A percentile compares a stretch with the other conserved stretches of the same genome.
Evolutionary conservation across 2,113 vertebrate genomes (phyloP).

Genomic region (Montifringilla adamsi): DNA sequence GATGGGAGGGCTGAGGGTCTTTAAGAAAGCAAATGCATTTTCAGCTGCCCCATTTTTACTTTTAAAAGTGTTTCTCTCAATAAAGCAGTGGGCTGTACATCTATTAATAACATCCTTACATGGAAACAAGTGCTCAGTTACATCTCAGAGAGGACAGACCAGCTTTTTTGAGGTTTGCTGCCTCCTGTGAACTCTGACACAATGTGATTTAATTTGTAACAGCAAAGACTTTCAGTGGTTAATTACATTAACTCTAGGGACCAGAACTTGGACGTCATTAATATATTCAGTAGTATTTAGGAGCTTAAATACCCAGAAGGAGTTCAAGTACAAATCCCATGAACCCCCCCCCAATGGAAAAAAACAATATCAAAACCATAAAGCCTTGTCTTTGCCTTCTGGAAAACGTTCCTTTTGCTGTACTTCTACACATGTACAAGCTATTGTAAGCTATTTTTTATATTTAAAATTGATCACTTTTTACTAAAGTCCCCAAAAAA

Average conservation of each 20-base stretch:
- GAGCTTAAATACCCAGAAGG: neutral
- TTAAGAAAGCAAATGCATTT: neutral
- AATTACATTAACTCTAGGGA: neutral
- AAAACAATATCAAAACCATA: rapidly evolving
- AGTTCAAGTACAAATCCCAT: neutral
- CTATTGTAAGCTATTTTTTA: neutral
- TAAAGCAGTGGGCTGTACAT: neutral
- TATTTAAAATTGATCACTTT: neutral
- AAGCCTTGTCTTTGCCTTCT: neutral
- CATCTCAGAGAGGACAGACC: neutral
- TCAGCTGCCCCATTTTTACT: neutral
- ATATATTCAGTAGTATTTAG: neutral
- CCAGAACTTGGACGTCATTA: neutral
- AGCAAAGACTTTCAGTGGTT: neutral
- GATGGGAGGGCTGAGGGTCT: neutral
- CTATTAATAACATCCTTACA: neutral
- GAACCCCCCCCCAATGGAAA: neutral
- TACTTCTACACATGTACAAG: neutral
- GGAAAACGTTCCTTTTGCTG: neutral
- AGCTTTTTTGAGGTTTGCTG: neutral
- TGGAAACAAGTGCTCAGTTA: neutral
- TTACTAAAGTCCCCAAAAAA: neutral
- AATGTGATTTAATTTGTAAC: neutral
- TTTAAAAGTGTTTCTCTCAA: neutral
- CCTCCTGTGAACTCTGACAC: neutral